phyloP scores from a whole-genome alignment of 2,797 vertebrate genomes.

The Chiropotes sagulatus region DNA sequence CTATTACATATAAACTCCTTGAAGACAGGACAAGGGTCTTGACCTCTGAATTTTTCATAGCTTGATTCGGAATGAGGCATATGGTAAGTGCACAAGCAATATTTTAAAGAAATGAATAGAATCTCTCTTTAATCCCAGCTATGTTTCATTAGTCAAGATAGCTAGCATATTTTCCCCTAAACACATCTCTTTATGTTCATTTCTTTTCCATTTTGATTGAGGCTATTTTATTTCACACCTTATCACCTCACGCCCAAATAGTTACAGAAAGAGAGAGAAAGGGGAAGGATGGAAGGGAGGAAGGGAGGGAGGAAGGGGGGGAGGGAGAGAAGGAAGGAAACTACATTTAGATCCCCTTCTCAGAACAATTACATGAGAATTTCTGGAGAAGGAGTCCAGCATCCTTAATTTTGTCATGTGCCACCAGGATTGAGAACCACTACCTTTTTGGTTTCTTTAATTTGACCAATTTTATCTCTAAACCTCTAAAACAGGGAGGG shows the following conservation, averaged over 20 bases:
- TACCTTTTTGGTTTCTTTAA: not conserved
- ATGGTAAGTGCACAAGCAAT: not conserved
- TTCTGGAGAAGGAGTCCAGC: not conserved
- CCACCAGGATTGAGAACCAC: not conserved
- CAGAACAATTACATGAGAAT: not conserved
- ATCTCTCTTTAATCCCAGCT: not conserved
- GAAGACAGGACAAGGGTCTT: not conserved
- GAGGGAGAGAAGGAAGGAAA: not conserved
- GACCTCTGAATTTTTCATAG: not conserved
- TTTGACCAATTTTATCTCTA: not conserved
- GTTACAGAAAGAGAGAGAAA: not conserved
- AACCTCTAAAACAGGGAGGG: not conserved
- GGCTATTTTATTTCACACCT: conserved; percentile 2
- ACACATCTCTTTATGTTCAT: not conserved
- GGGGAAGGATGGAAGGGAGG: fast-evolving
- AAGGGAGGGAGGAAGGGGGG: too few relatives aligned
- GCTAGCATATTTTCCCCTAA: not conserved
- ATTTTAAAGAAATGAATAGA: not conserved
- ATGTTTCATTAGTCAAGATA: not conserved
- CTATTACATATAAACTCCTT: not conserved
- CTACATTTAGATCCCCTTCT: not conserved
- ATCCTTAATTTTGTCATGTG: not conserved
- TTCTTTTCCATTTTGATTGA: not conserved
- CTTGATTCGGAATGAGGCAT: not conserved
- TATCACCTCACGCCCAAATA: not conserved